phyloP scores from a whole-genome alignment of 2,113 vertebrate genomes.

The Pogonocichla stellata region DNA sequence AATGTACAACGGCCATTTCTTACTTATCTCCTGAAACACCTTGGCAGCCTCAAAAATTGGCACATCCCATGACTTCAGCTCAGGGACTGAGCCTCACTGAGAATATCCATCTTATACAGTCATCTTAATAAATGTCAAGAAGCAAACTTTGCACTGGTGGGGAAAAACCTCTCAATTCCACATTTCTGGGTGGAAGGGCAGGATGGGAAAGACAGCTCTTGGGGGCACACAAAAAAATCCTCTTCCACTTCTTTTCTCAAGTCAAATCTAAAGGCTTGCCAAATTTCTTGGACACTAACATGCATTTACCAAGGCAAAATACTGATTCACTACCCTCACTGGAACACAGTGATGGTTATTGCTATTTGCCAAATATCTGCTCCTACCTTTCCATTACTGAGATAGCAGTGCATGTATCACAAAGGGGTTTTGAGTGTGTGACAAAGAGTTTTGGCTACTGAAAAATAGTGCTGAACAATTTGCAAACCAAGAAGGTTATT shows the following conservation, averaged over 20 bases:
- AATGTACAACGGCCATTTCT: not conserved
- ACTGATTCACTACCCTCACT: not conserved
- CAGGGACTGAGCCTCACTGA: not conserved
- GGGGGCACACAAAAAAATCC: not conserved
- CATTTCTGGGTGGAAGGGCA: not conserved
- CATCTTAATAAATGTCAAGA: not conserved
- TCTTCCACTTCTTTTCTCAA: not conserved
- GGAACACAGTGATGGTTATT: not conserved
- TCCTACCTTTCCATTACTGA: constrained; percentile 15
- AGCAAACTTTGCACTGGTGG: not conserved
- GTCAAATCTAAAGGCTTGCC: not conserved
- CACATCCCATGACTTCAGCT: not conserved
- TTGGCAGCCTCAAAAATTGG: not conserved
- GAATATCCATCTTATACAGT: not conserved
- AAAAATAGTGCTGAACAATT: constrained; percentile 21
- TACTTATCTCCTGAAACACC: not conserved
- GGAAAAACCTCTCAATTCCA: not conserved
- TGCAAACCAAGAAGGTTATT: constrained; percentile 49
- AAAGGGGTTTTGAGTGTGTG: not conserved
- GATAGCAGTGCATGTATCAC: not conserved
- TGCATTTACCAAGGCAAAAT: not conserved
- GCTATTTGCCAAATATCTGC: not conserved
- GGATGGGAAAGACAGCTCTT: not conserved
- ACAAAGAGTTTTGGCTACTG: constrained; percentile 42
- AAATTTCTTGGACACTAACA: not conserved